These are phyloP conservation scores for Polyommatus icarus DNA, from an alignment of 2,888 invertebrate genomes.

Conservation along the genomic window DNA sequence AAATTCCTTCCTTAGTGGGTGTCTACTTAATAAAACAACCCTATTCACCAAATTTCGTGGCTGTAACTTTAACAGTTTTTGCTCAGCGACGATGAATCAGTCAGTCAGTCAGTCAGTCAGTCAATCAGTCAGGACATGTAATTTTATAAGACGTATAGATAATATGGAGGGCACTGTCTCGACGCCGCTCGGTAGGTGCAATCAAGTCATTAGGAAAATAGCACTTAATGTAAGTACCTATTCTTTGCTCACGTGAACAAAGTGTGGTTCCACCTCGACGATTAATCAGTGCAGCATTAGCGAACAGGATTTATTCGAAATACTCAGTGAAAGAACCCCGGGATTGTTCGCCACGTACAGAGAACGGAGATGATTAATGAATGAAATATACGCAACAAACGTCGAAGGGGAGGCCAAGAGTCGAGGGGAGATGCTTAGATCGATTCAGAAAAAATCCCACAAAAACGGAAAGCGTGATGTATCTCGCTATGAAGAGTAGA, in stretches of 20 bases:
- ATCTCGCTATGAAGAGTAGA: background rate
- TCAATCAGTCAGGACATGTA: too few species aligned
- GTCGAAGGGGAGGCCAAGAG: constrained; percentile 4
- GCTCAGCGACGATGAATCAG: too few species aligned
- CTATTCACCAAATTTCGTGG: too few species aligned
- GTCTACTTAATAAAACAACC: too few species aligned
- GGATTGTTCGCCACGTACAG: constrained; percentile 10
- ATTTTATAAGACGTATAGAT: too few species aligned
- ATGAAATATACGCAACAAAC: constrained; percentile 3
- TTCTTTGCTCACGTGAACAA: constrained; percentile 7
- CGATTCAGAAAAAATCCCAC: constrained; percentile 14
- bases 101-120: too few species aligned
- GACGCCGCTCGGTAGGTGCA: background rate
- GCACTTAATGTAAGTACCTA: background rate
- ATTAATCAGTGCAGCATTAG: constrained; percentile 11
- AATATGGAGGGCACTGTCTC: background rate
- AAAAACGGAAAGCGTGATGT: constrained; percentile 19
- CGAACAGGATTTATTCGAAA: constrained; percentile 5
- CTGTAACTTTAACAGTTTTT: too few species aligned
- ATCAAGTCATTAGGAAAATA: background rate
- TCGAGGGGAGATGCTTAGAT: constrained; percentile 17
- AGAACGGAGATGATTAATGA: constrained; percentile 18
- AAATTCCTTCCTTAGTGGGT: too few species aligned
- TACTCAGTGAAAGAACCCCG: constrained; percentile 15
- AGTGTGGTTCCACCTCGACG: constrained; percentile 4